Evolutionary conservation across 2,113 vertebrate species (phyloP).

Genomic region (Scomber colias): DNA sequence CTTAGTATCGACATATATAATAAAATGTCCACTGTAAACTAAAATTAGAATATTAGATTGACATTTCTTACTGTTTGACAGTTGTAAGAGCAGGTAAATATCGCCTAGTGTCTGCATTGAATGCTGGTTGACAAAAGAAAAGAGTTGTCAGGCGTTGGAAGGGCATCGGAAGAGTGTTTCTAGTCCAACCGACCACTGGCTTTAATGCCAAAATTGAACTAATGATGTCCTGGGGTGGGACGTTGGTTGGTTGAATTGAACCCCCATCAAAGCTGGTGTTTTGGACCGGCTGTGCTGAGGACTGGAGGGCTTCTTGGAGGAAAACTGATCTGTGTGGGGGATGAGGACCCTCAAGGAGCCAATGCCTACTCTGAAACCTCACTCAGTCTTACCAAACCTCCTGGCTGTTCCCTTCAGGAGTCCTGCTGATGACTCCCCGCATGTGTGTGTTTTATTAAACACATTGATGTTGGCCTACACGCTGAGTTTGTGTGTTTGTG

Average conservation of each 20-base stretch:
- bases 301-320: slow-evolving; percentile 52
- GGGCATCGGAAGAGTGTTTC: background rate
- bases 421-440: slow-evolving; percentile 12
- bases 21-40: background rate
- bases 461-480: background rate
- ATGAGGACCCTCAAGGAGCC: slow-evolving; percentile 29
- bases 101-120: background rate
- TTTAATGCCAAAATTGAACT: slow-evolving; percentile 57
- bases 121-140: slow-evolving; percentile 24
- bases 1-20: background rate
- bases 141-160: slow-evolving; percentile 22
- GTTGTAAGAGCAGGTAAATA: background rate
- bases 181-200: slow-evolving; percentile 27
- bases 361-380: slow-evolving; percentile 40
- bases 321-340: slow-evolving; percentile 43
- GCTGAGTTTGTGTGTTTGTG: background rate
- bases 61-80: background rate
- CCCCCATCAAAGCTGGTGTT: slow-evolving; percentile 57
- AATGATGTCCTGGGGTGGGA: slow-evolving; percentile 61
- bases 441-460: slow-evolving; percentile 20
- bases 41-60: background rate
- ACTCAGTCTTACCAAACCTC: slow-evolving; percentile 10
- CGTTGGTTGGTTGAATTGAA: slow-evolving; percentile 51
- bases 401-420: background rate
- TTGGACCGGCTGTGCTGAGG: slow-evolving; percentile 32